Conservation (phyloP, 2,113 vertebrate genomes). For the Centropus bengalensis region DNA sequence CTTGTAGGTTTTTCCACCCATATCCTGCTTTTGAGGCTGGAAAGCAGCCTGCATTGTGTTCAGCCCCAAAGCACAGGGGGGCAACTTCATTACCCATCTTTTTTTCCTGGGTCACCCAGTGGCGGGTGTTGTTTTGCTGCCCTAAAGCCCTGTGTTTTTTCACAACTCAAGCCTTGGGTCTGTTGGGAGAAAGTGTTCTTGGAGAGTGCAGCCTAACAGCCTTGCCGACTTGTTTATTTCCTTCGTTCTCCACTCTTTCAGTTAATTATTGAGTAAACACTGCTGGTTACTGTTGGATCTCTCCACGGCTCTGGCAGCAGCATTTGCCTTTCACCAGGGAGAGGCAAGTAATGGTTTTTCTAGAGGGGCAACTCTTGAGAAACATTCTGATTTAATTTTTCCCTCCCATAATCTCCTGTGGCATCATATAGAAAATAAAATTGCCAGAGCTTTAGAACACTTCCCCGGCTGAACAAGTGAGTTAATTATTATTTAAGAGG, state of each 20-base stretch:
- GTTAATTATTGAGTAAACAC: neutral
- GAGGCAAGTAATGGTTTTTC: neutral
- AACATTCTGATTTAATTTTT: neutral
- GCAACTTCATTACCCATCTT: neutral
- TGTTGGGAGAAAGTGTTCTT: neutral
- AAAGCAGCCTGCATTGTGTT: neutral
- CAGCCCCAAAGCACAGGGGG: neutral
- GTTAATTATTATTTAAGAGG: constrained; percentile 71
- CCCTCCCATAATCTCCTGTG: neutral
- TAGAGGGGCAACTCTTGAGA: neutral
- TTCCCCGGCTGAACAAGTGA: neutral
- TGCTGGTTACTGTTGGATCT: neutral
- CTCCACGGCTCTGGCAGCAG: neutral
- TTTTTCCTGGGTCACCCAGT: neutral
- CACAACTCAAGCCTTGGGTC: fast-evolving
- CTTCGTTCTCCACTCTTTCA: neutral
- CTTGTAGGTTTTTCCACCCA: neutral
- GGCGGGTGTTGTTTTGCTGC: neutral
- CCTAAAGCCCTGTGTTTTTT: neutral
- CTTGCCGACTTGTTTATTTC: neutral
- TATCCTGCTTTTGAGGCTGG: neutral
- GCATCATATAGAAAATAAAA: constrained; percentile 46
- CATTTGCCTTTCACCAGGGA: neutral
- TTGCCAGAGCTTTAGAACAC: constrained; percentile 48
- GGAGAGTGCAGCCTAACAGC: neutral